Conservation (phyloP, 2,797 vertebrate genomes). For the Macropus fuliginosus region DNA sequence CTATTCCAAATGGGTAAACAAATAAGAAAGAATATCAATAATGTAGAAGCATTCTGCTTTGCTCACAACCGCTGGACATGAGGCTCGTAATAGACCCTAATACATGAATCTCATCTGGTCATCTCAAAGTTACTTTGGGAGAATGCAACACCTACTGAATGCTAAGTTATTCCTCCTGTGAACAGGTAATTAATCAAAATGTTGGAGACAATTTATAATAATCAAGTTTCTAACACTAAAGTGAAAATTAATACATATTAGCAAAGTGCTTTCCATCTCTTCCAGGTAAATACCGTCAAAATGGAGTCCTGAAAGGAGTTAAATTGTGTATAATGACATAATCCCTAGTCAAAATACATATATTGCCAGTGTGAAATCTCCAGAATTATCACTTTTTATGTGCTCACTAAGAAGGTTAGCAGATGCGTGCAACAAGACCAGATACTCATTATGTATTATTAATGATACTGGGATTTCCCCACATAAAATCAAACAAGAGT, state of each 20-base stretch:
- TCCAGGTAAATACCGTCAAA: conserved; percentile 37
- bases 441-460: background rate
- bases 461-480: background rate
- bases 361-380: conserved; percentile 40
- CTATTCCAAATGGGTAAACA: conserved; percentile 48
- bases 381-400: background rate
- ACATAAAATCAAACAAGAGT: conserved; percentile 41
- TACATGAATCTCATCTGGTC: conserved; percentile 49
- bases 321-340: conserved; percentile 41
- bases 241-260: conserved; percentile 30
- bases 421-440: background rate
- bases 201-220: conserved; percentile 47
- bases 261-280: conserved; percentile 48
- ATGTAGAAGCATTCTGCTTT: conserved; percentile 31
- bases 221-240: conserved; percentile 18
- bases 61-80: conserved; percentile 37
- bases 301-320: conserved; percentile 49
- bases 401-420: conserved; percentile 18
- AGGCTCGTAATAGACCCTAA: conserved; percentile 47
- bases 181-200: conserved; percentile 40
- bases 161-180: background rate
- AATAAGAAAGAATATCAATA: conserved; percentile 50
- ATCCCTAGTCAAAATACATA: conserved; percentile 48
- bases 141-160: conserved; percentile 36
- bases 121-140: conserved; percentile 53